Percentiles rank a stretch among this genome's conserved stretches.
These are phyloP conservation scores for Etia nguti DNA, from an alignment of 2,113 vertebrate species.

Conservation along the genomic window DNA sequence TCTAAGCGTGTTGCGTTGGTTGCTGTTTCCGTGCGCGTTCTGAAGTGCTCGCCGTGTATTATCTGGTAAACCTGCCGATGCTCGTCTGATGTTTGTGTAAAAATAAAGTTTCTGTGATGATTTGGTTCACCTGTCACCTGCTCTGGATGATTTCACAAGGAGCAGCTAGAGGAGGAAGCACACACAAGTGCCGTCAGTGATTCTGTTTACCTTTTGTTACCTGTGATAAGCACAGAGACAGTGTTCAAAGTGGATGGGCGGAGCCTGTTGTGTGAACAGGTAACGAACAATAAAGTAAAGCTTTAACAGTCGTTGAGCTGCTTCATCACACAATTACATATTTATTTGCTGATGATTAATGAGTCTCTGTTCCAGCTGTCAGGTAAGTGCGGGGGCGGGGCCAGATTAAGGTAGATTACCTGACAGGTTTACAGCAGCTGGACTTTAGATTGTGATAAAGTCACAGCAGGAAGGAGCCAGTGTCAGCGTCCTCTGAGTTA, in stretches of 20 bases:
- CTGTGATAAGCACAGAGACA: not conserved
- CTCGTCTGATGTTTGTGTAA: not conserved
- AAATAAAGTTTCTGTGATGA: not conserved
- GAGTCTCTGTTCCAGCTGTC: not conserved
- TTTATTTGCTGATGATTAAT: not conserved
- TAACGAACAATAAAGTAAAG: not conserved
- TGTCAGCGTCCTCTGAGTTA: not conserved
- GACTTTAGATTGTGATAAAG: slow-evolving; percentile 35
- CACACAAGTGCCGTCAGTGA: not conserved
- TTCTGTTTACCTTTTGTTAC: not conserved
- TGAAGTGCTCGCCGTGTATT: not conserved
- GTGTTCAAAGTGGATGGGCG: not conserved
- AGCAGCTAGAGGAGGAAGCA: not conserved
- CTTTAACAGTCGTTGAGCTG: not conserved
- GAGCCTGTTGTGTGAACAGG: not conserved
- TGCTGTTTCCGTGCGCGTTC: not conserved
- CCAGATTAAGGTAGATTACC: not conserved
- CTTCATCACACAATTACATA: not conserved
- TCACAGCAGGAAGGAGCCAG: not conserved
- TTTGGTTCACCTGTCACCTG: not conserved
- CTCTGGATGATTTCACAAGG: not conserved
- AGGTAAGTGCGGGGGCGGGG: not conserved
- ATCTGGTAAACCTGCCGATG: not conserved
- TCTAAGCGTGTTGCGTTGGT: not conserved
- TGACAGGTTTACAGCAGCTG: slow-evolving; percentile 22